A percentile compares a stretch with the other conserved stretches of the same genome.
phyloP scores from a whole-genome alignment of 2,797 vertebrate genomes.

The Nyctalus aviator region DNA sequence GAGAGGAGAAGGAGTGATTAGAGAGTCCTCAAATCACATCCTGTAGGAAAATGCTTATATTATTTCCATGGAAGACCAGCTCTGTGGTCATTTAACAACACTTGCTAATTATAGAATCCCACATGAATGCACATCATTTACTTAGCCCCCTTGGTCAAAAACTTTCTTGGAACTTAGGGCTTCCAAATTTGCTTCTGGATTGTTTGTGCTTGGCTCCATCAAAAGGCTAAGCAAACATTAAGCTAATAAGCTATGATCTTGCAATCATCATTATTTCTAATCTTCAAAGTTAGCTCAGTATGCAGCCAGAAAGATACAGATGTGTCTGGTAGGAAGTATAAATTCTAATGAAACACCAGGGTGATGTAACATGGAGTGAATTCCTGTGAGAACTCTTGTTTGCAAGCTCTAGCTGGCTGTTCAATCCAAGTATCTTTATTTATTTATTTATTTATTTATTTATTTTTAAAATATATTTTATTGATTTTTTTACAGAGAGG shows the following conservation, averaged over 20 bases:
- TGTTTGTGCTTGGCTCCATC: constrained; percentile 70
- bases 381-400: background rate
- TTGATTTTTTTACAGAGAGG: no score
- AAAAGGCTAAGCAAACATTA: constrained; percentile 77
- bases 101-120: constrained; percentile 19
- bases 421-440: background rate
- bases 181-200: constrained; percentile 70
- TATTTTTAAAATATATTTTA: no score
- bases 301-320: constrained; percentile 63
- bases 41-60: background rate
- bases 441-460: no score
- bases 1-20: background rate
- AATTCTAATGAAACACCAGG: constrained; percentile 59
- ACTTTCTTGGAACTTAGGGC: constrained; percentile 63
- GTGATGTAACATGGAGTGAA: constrained; percentile 21
- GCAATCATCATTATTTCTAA: constrained; percentile 76
- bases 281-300: constrained; percentile 70
- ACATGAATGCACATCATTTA: constrained; percentile 40
- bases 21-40: background rate
- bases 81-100: background rate
- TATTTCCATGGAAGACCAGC: background rate
- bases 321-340: constrained; percentile 44
- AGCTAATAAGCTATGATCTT: constrained; percentile 77
- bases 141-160: constrained; percentile 62
- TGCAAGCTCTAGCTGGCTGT: background rate